A percentile compares a stretch with the other conserved stretches of the same genome.
Evolutionary conservation across 2,113 vertebrate species (phyloP).

Genomic region (Cebidichthys violaceus): DNA sequence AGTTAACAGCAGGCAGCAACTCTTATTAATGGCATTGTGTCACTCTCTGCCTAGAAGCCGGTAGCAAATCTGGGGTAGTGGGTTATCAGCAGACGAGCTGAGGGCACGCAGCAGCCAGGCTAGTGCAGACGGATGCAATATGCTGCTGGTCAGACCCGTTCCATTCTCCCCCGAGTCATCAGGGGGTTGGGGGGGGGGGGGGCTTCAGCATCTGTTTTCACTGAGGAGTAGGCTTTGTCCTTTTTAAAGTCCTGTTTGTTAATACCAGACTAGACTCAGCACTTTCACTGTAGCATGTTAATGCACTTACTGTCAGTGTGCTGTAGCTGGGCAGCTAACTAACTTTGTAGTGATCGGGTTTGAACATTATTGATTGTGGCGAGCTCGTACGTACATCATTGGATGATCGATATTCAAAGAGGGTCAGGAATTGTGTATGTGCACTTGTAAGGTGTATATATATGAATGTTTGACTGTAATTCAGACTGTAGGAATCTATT

Average conservation of each 20-base stretch:
- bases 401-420: not conserved
- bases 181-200: no score
- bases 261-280: conserved; percentile 6
- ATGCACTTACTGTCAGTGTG: not conserved
- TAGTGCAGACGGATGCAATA: conserved; percentile 49
- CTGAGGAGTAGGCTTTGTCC: not conserved
- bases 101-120: conserved; percentile 29
- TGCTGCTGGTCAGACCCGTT: conserved; percentile 36
- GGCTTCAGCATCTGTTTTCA: conserved; percentile 54
- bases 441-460: not conserved
- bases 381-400: not conserved
- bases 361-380: conserved; percentile 21
- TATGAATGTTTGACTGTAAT: not conserved
- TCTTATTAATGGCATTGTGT: conserved; percentile 75
- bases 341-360: conserved; percentile 15
- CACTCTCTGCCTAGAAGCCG: conserved; percentile 59
- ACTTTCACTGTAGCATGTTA: not conserved
- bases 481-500: not conserved
- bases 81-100: conserved; percentile 62
- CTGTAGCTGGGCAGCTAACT: conserved; percentile 5
- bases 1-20: conserved; percentile 60
- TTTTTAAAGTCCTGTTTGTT: conserved; percentile 24
- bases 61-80: conserved; percentile 69
- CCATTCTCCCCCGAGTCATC: not conserved
- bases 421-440: not conserved